Percentiles rank a stretch among this genome's conserved stretches.
Evolutionary conservation across 2,888 invertebrate genomes (phyloP).

Genomic region (Ophion ellenae): DNA sequence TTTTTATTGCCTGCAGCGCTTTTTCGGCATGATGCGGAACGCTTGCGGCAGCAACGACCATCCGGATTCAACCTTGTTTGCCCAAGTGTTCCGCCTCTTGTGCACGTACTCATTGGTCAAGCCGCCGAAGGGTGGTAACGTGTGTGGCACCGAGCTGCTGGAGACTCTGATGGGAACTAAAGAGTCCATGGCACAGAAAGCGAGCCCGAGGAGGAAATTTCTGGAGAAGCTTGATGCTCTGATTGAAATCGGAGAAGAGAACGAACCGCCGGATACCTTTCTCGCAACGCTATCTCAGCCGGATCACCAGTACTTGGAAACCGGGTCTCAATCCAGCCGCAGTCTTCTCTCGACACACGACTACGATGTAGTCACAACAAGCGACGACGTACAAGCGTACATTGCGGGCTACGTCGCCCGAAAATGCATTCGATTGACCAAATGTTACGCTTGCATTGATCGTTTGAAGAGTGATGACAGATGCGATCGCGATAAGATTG

Average conservation of each 20-base stretch:
- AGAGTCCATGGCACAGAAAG: slow-evolving; percentile 36
- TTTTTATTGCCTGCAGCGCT: slow-evolving; percentile 57
- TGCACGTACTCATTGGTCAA: slow-evolving; percentile 66
- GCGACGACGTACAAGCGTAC: slow-evolving; percentile 52
- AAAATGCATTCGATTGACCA: slow-evolving; percentile 38
- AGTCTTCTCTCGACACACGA: slow-evolving; percentile 35
- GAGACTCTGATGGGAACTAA: slow-evolving; percentile 53
- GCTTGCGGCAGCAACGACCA: slow-evolving; percentile 67
- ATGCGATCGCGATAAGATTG: slow-evolving; percentile 40
- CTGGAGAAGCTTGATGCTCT: slow-evolving; percentile 45
- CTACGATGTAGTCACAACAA: slow-evolving; percentile 53
- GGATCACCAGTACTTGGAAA: slow-evolving; percentile 28
- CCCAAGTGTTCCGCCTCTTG: slow-evolving; percentile 64
- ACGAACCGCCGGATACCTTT: slow-evolving; percentile 11
- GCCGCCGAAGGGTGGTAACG: slow-evolving; percentile 67
- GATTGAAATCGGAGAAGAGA: slow-evolving; percentile 29
- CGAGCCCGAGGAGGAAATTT: slow-evolving; percentile 6
- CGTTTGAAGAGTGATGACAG: slow-evolving; percentile 15
- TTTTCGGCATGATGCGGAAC: slow-evolving; percentile 64
- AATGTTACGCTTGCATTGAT: slow-evolving; percentile 35
- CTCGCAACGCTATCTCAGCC: not conserved
- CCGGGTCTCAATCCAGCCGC: slow-evolving; percentile 15
- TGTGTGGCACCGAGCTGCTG: slow-evolving; percentile 62
- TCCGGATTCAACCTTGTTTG: slow-evolving; percentile 63
- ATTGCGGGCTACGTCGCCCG: slow-evolving; percentile 58